Percentiles rank a stretch among this genome's conserved stretches.
These are phyloP conservation scores for Cisticola juncidis DNA, from an alignment of 2,113 vertebrate species.

Conservation along the genomic window DNA sequence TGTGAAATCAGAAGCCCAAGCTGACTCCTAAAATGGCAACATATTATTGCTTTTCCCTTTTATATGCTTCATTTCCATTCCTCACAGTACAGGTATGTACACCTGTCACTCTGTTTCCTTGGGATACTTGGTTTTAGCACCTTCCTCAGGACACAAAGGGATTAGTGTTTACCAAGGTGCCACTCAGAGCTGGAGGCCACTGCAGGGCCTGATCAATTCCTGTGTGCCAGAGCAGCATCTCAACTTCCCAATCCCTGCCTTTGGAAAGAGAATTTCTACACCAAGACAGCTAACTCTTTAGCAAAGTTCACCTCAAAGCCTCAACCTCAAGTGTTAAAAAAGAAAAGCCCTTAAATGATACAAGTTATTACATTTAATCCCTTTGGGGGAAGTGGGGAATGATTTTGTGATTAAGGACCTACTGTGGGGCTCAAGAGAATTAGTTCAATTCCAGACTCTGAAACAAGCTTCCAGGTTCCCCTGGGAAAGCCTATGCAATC, in stretches of 20 bases:
- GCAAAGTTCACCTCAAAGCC: constrained; percentile 20
- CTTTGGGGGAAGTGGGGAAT: constrained; percentile 30
- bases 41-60: background rate
- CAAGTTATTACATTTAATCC: constrained; percentile 55
- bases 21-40: background rate
- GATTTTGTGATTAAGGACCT: constrained; percentile 68
- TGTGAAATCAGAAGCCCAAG: background rate
- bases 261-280: background rate
- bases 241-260: background rate
- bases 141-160: background rate
- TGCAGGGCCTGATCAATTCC: background rate
- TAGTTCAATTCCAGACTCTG: constrained; percentile 46
- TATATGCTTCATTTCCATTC: accelerated
- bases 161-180: background rate
- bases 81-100: background rate
- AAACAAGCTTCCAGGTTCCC: constrained; percentile 38
- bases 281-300: background rate
- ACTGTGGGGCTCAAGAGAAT: constrained; percentile 41
- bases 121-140: background rate
- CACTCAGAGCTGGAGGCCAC: background rate
- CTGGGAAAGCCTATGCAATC: constrained; percentile 9
- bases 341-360: constrained; percentile 35
- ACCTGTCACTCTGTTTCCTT: background rate
- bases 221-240: background rate
- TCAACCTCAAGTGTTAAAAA: constrained; percentile 47